Base-by-base conservation (phyloP, 2,888 invertebrate genomes). In the Cancer borealis region DNA sequence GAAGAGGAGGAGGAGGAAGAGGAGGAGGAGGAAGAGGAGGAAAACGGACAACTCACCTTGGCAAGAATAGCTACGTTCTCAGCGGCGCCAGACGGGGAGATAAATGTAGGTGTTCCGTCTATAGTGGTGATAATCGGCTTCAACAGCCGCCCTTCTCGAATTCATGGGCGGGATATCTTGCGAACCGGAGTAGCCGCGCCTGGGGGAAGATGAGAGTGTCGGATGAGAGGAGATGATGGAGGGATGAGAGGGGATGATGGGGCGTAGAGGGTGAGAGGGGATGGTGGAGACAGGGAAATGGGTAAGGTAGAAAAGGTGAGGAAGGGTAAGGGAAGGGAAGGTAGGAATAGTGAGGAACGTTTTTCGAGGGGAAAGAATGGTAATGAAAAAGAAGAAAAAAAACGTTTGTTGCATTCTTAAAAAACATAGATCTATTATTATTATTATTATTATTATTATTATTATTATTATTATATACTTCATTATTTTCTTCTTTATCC, bases 51-150 rank as follows among this genome's bases (percentile, higher is more conserved):
- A 12, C 79, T 47, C 47, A 95, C 95, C 93, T 93, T 95, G 17
- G 95, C 93, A 10, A 93, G 49, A n/a, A 93, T 54, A 94, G 95
- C 91, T 26, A 93, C 90, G 54, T 87, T 92, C 46, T 93, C 93
- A 14, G 92, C 93, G 88, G 96, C 96, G 8, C 95, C 66, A 49
- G 96, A 92, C 4, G 92, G 96, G 89, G 96, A 96, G 92, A 99
- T 97, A 97, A 99, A 99, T 93, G 99, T 99, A 91, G 98, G 98
- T 39, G 98, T 98, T 26, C 99, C 99, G 96, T 99, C 99, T 95
- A 99, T 98, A 45, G 98, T 99, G 96, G 98, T 99, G 96, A 99
- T 98, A 97, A 99, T 98, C 95, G 99, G 99, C 96, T 99, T 98
- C 96, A 99, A 97, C 45, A 99, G 97, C 99, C 99, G 46, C 99